Base-by-base conservation (phyloP, 2,113 vertebrate species). In the Siphamia tubifer region DNA sequence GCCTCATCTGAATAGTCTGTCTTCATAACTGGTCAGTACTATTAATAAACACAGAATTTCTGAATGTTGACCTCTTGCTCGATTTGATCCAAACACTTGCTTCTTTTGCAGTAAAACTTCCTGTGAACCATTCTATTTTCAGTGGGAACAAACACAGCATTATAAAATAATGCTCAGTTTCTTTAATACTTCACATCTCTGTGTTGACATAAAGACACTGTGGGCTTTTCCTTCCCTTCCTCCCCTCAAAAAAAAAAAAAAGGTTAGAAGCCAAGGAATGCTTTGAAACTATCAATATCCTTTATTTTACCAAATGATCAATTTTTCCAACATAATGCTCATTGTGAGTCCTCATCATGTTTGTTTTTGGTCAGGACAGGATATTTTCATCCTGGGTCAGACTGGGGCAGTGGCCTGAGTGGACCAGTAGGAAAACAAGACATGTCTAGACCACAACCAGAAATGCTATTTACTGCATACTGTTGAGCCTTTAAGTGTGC, bases 321-420 rank as follows among this genome's bases (percentile, higher is more conserved):
- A 12, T n/a, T 47, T 32, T 23, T 27, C 31, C 61, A 47, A 70
- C 78, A 78, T 23, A 12, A 34, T 56, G 56, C 44, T 42, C 63
- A 61, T 75, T 74, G 64, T 80, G 64, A 70, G 80, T 69, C 53
- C 19, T 31, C 21, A 17, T 74, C 61, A 32, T 78, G 79, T 85
- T 87, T 82, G 63, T 74, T 74, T 81, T 87, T 55, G 63, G 84
- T 58, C 68, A 52, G 55, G 42, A 69, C 23, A 45, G 42, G 81
- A 70, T 91, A 88, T 85, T 88, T 84, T 84, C 28, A 80, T 74
- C 57, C n/a, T 12, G 69, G 76, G 78, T 85, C 64, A 68, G 30
- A 16, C 54, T 1, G 42, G 68, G 80, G 77, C 42, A 68, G 76
- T 13, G 65, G 63, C 58, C 67, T 63, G 48, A 79, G 42, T 15